phyloP scores from a whole-genome alignment of 2,888 invertebrate genomes.

The Lasioglossum calceatum region DNA sequence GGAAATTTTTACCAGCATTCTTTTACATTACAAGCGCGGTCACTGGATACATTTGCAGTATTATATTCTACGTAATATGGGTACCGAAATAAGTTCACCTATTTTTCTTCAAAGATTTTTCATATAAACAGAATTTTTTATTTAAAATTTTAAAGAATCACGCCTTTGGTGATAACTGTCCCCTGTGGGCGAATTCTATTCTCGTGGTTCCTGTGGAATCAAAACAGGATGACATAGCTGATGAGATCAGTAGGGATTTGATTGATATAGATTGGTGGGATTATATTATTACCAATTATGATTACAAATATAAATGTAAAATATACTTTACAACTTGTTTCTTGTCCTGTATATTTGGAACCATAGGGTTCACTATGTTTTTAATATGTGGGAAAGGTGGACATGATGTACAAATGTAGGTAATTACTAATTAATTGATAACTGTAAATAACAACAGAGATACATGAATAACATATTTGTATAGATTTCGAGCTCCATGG shows the following conservation, averaged over 20 bases:
- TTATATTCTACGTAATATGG: conserved; percentile 75
- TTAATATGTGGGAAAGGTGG: conserved; percentile 86
- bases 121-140: not conserved
- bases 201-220: conserved; percentile 20
- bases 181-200: conserved; percentile 68
- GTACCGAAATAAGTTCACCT: conserved; percentile 61
- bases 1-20: conserved; percentile 71
- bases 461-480: conserved; percentile 1
- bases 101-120: not conserved
- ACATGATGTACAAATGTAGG: conserved; percentile 84
- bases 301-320: conserved; percentile 30
- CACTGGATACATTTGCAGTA: conserved; percentile 71
- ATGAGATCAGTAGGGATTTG: not conserved
- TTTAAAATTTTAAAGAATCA: conserved; percentile 59
- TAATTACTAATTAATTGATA: conserved; percentile 28
- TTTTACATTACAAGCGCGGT: conserved; percentile 66
- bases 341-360: conserved; percentile 85
- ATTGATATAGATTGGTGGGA: conserved; percentile 29
- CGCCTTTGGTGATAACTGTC: conserved; percentile 73
- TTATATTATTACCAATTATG: conserved; percentile 14
- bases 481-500: conserved; percentile 74
- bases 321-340: conserved; percentile 40
- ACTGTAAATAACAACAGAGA: conserved; percentile 11
- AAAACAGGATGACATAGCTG: not conserved
- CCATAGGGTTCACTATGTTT: conserved; percentile 86